Percentiles rank a stretch among this genome's conserved stretches.
Evolutionary conservation across 2,888 invertebrate species (phyloP).

Genomic region (Corythucha ciliata): DNA sequence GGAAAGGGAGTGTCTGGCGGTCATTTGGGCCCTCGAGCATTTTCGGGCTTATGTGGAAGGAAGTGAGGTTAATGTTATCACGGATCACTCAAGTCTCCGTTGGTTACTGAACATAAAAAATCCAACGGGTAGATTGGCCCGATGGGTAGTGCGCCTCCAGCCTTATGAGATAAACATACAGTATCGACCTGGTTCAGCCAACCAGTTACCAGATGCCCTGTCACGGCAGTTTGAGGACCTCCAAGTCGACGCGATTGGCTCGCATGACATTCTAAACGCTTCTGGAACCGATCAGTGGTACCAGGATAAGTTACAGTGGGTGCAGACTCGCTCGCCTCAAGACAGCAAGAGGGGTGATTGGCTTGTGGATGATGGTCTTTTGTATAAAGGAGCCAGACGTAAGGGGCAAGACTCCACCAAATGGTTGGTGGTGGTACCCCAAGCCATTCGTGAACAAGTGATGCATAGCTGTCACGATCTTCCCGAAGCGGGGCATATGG

Average conservation of each 20-base stretch:
- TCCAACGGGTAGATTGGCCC: conserved; percentile 31
- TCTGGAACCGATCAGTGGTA: too few species aligned
- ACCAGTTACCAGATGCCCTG: not conserved
- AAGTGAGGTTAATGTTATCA: conserved; percentile 30
- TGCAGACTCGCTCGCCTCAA: too few species aligned
- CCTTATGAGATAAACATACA: not conserved
- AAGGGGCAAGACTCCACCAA: too few species aligned
- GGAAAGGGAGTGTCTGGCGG: conserved; percentile 33
- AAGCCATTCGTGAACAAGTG: conserved; percentile 8
- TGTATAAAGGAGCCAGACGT: too few species aligned
- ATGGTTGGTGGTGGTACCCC: conserved; percentile 22
- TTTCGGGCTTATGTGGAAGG: conserved; percentile 34
- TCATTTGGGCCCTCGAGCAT: conserved; percentile 31
- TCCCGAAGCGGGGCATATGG: conserved; percentile 21
- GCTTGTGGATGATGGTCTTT: too few species aligned
- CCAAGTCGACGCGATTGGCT: too few species aligned
- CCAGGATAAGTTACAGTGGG: too few species aligned
- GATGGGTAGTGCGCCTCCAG: conserved; percentile 28
- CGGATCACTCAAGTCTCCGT: conserved; percentile 14
- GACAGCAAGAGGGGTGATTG: too few species aligned
- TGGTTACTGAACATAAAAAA: conserved; percentile 33
- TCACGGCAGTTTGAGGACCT: not conserved
- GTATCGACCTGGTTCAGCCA: not conserved
- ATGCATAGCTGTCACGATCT: conserved; percentile 23
- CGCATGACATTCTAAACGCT: too few species aligned